Evolutionary conservation across 1,140 invertebrate genomes (phyloP).

Genomic region (Neotoxoptera formosana): DNA sequence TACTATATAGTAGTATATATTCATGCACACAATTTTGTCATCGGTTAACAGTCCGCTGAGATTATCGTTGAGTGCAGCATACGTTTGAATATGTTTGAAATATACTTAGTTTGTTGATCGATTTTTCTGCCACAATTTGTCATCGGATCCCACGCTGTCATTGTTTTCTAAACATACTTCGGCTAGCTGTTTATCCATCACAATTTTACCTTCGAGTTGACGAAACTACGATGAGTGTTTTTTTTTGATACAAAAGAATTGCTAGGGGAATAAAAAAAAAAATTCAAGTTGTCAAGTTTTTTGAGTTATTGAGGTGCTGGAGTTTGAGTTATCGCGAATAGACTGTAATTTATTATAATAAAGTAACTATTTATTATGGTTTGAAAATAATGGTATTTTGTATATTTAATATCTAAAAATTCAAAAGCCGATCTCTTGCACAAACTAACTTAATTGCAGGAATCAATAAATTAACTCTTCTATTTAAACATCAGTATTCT

Average conservation of each 20-base stretch:
- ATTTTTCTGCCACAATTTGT: not conserved
- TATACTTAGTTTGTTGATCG: not conserved
- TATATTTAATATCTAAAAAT: not conserved
- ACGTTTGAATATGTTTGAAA: not conserved
- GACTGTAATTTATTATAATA: too few relatives aligned
- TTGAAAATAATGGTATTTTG: not conserved
- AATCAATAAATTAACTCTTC: too few relatives aligned
- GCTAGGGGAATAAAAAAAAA: not conserved
- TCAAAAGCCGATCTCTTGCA: not conserved
- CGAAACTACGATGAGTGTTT: not conserved
- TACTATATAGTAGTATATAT: not conserved
- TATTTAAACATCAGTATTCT: not conserved
- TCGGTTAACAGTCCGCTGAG: not conserved
- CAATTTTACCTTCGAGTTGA: not conserved
- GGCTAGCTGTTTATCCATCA: not conserved
- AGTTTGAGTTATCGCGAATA: not conserved
- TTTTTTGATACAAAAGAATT: not conserved
- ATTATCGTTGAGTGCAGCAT: not conserved
- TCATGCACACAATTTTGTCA: not conserved
- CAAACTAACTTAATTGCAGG: too few relatives aligned
- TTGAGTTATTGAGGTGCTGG: not conserved
- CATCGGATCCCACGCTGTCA: not conserved
- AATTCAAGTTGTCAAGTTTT: not conserved
- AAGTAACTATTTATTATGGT: not conserved
- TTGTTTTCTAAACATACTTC: not conserved